Evolutionary conservation across 53 echinoderm and acorn worm species (phyloP).

Genomic region (Actinopyga echinites): DNA sequence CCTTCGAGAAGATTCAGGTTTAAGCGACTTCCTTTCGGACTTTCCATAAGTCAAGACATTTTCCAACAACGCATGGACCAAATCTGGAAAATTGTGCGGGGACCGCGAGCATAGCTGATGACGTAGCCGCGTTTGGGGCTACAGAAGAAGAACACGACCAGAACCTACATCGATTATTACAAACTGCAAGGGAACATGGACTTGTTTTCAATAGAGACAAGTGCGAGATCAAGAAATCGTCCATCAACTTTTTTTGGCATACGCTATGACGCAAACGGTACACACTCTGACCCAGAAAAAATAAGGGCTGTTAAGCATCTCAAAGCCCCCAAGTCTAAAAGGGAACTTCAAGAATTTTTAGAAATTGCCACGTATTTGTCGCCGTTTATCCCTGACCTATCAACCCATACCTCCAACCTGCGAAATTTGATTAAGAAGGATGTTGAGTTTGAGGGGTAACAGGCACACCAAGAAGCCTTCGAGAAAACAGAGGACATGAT

Average conservation of each 20-base stretch:
- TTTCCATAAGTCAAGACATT: conserved; percentile 62
- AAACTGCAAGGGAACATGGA: conserved; percentile 37
- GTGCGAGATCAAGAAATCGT: conserved; percentile 45
- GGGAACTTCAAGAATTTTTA: conserved; percentile 53
- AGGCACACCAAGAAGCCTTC: conserved; percentile 42
- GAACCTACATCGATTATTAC: conserved; percentile 38
- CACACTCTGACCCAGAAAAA: conserved; percentile 51
- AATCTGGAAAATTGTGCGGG: conserved; percentile 67
- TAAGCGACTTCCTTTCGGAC: conserved; percentile 67
- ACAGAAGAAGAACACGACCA: conserved; percentile 47
- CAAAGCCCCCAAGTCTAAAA: conserved; percentile 24
- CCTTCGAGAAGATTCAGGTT: conserved; percentile 67
- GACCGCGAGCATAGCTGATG: conserved; percentile 67
- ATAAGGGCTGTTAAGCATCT: conserved; percentile 46
- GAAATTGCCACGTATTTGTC: conserved; percentile 63
- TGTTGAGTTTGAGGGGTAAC: conserved; percentile 42
- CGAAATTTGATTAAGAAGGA: conserved; percentile 62
- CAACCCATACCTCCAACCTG: conserved; percentile 43
- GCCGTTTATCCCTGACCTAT: conserved; percentile 58
- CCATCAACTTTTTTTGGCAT: conserved; percentile 47
- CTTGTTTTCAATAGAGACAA: conserved; percentile 58
- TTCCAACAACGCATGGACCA: conserved; percentile 68
- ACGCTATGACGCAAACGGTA: conserved; percentile 41
- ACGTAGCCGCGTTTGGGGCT: conserved; percentile 47
- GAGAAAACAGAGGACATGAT: conserved; percentile 51